Evolutionary conservation across 2,888 invertebrate genomes (phyloP), one percentile per base, ranked within the genome.

Genomic region (Steinernema carpocapsae): DNA sequence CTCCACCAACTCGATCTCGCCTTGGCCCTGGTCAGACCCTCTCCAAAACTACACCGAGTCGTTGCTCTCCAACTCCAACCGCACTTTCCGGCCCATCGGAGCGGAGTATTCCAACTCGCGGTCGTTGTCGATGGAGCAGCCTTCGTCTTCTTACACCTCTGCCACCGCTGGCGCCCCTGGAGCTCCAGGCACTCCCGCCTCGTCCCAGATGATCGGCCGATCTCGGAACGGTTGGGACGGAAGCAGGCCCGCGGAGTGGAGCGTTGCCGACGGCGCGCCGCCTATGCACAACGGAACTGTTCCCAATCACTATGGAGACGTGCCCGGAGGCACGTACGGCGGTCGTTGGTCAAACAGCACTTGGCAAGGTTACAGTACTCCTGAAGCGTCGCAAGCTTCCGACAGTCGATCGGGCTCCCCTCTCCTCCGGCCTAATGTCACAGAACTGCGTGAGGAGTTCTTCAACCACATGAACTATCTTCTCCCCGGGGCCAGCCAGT

Each of bases 1-100:
- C 12, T 29, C 29, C n/a, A 64, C 29, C 64, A 37, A 37, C 10
- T 64, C 64, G 12, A 64, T 64, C 7, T 64, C 64, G 3, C 64
- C 64, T 1, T 64, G 64, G 29, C 59, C 59, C 17, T 59, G 76
- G 76, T 71, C 76, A 2, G 76, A 76, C 37, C 52, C 73, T 6
- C 74, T 76, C 10, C 24, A 56, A n/a, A 56, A 51, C n/a, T 56
- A 71, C 29, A 71, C 71, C 12, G 51, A 74, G 29, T 71, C 42
- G 22, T 56, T 74, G 71, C 42, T 71, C 19, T 70, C 56, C 48
- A 64, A 43, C 32, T 37, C 32, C 4, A 42, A 32, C 4, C 64
- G 64, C 26, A 24, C 32, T 46, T 32, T 37, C 48, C 32, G 52
- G 7, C 72, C 51, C 6, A 51, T 48, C 7, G 48, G 48, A 0